These are phyloP conservation scores for Steatornis caripensis DNA, from an alignment of 2,113 vertebrate genomes.

Conservation along the genomic window DNA sequence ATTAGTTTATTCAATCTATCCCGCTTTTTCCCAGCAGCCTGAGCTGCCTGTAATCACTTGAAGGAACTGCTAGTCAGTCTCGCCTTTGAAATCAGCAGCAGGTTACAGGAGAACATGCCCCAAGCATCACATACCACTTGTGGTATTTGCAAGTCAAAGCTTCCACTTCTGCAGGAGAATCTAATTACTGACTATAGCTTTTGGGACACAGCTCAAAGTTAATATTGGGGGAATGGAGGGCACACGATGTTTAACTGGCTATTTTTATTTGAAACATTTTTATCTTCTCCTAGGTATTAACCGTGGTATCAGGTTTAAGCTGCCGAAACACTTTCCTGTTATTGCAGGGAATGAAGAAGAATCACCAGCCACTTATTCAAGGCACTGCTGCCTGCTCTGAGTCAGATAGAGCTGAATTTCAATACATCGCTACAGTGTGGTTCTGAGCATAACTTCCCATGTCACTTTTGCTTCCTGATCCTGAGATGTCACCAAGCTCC, in stretches of 20 bases:
- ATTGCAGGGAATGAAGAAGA: background rate
- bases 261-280: background rate
- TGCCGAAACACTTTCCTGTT: background rate
- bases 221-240: background rate
- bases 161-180: background rate
- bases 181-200: slow-evolving; percentile 1
- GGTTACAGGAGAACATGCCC: background rate
- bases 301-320: background rate
- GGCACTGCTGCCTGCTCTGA: background rate
- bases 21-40: background rate
- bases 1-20: background rate
- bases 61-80: background rate
- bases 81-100: background rate
- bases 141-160: background rate
- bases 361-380: background rate
- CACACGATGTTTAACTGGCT: background rate
- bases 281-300: background rate
- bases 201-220: slow-evolving; percentile 1
- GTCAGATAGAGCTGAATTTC: background rate
- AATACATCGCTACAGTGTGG: rapidly evolving
- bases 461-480: background rate
- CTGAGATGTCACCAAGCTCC: background rate
- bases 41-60: background rate
- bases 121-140: background rate
- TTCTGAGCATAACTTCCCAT: background rate